A percentile compares a stretch with the other conserved stretches of the same genome.
phyloP scores from a whole-genome alignment of 1,140 invertebrate genomes.

The Lepidostoma basale region DNA sequence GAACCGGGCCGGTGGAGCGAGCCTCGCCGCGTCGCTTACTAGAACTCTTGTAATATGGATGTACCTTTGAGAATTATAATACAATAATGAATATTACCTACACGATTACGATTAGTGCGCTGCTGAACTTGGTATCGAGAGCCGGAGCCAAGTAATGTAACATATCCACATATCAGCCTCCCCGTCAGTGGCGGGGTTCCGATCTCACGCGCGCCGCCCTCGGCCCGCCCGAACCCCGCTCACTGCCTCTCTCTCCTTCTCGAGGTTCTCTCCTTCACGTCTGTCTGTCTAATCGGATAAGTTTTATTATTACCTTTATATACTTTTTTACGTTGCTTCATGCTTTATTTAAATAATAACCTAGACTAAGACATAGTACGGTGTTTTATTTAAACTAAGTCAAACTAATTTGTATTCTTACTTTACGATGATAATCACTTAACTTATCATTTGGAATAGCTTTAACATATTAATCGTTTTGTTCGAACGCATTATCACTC shows the following conservation, averaged over 20 bases:
- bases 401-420: constrained; percentile 21
- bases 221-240: constrained; percentile 4
- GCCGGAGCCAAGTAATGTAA: constrained; percentile 23
- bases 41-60: constrained; percentile 15
- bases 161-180: constrained; percentile 39
- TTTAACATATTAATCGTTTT: constrained; percentile 17
- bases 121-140: constrained; percentile 25
- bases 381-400: constrained; percentile 36
- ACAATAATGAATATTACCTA: background rate
- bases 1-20: constrained; percentile 23
- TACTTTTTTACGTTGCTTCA: constrained; percentile 26
- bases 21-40: constrained; percentile 24
- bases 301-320: constrained; percentile 23
- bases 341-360: constrained; percentile 33
- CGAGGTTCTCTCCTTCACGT: no score
- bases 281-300: constrained; percentile 14
- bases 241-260: background rate
- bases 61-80: constrained; percentile 15
- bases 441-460: constrained; percentile 17
- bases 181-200: constrained; percentile 25
- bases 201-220: constrained; percentile 35
- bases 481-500: no score
- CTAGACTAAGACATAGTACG: constrained; percentile 25
- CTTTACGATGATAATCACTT: constrained; percentile 3
- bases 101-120: constrained; percentile 30